Evolutionary conservation across 2,113 vertebrate species (phyloP), one percentile per base, ranked within the genome.

Genomic region (Aptenodytes forsteri): DNA sequence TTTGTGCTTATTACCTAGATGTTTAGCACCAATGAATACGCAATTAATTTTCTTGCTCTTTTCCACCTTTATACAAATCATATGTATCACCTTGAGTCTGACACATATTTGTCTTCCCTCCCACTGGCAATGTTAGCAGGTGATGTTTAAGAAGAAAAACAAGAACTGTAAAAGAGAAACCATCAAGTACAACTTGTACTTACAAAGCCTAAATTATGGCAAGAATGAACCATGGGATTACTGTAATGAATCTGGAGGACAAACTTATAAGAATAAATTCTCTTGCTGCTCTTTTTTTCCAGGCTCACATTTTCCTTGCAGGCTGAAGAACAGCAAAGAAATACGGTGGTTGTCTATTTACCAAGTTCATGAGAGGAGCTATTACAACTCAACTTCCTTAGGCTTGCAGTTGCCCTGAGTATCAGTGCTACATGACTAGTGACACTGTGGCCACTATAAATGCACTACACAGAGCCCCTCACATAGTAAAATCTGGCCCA

Each of bases 111-210:
- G 20, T 82, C 56, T 80, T 90, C 11, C 38, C 19, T 71, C 29
- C n/a, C 2, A 1, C 26, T 1, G 4, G 8, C 58, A 32, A 2
- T 67, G 29, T 55, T 49, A 71, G 16, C 27, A 83, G 52, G 2
- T 69, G 13, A 55, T 34, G 10, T 52, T 78, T 84, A 54, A 71
- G 29, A 82, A 66, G 6, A 62, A 79, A 92, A 64, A 0, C 16
- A 83, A 46, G 21, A 78, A 52, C 21, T 66, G 10, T 14, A 44
- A 71, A 20, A 71, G 25, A 42, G 21, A 83, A 93, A 83, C 34
- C 7, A 25, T n/a, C 30, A 76, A 64, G 42, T 27, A 49, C 32
- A 84, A 46, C 21, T 47, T 58, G 42, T 38, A 59, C 49, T 62
- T 34, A 44, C 1, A 34, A 80, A 76, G 17, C 47, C 71, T 20